These are phyloP conservation scores for Drosophila triauraria DNA, from an alignment of 1,140 invertebrate genomes.

Conservation along the genomic window DNA sequence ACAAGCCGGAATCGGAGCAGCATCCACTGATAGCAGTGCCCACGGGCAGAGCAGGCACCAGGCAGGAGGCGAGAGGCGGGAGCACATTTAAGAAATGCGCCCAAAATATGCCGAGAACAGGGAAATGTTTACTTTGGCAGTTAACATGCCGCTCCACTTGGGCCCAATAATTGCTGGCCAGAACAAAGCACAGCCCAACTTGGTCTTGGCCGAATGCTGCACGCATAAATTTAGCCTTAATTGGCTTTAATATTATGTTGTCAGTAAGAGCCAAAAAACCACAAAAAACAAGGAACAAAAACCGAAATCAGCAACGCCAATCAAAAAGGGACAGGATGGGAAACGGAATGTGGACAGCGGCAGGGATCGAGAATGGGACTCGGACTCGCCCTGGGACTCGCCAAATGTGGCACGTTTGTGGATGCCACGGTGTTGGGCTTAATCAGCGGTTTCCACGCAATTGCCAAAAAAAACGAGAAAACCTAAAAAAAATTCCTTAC, in stretches of 20 bases:
- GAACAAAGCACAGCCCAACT: constrained; percentile 34
- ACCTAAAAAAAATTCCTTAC: constrained; percentile 27
- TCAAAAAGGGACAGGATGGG: constrained; percentile 67
- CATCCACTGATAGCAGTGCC: constrained; percentile 36
- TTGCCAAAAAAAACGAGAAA: constrained; percentile 51
- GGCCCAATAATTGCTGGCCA: constrained; percentile 67
- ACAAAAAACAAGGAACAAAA: constrained; percentile 35
- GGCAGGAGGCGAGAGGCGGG: background rate
- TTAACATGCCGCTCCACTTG: constrained; percentile 66
- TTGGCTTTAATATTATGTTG: constrained; percentile 83
- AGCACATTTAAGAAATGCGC: constrained; percentile 71
- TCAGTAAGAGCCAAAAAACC: constrained; percentile 52
- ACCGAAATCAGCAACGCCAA: constrained; percentile 78
- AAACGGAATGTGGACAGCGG: constrained; percentile 48
- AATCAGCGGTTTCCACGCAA: constrained; percentile 75
- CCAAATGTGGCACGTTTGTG: constrained; percentile 79
- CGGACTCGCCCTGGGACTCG: constrained; percentile 31
- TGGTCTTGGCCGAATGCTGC: constrained; percentile 66
- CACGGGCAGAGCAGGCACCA: constrained; percentile 10
- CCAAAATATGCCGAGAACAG: constrained; percentile 77
- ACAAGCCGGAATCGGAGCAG: constrained; percentile 32
- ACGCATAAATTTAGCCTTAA: constrained; percentile 83
- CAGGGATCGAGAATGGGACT: constrained; percentile 16
- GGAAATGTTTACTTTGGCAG: constrained; percentile 81
- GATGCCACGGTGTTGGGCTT: constrained; percentile 76